Percentiles rank a stretch among this genome's conserved stretches.
phyloP scores from a whole-genome alignment of 2,888 invertebrate genomes.

The Antheraea yamamai region DNA sequence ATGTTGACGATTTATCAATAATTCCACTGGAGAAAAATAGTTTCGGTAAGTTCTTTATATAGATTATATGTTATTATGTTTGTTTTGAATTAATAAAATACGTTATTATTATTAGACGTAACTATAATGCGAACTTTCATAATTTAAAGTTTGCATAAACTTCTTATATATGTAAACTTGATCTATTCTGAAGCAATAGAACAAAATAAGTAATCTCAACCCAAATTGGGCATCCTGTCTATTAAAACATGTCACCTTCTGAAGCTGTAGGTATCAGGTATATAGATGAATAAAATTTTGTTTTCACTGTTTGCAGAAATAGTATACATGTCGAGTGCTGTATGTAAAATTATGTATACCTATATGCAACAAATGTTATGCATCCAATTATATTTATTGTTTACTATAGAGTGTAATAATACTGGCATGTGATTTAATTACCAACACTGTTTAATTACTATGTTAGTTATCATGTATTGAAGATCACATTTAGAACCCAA shows the following conservation, averaged over 20 bases:
- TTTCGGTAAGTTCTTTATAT: conserved; percentile 86
- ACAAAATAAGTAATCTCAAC: not conserved
- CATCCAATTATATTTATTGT: not conserved
- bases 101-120: not conserved
- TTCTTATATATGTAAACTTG: not conserved
- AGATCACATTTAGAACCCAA: too few species aligned
- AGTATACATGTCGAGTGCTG: not conserved
- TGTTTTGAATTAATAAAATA: not conserved
- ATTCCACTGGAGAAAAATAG: conserved; percentile 94
- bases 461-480: too few species aligned
- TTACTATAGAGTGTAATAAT: not conserved
- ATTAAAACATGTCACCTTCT: not conserved
- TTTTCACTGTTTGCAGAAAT: not conserved
- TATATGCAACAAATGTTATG: not conserved
- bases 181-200: not conserved
- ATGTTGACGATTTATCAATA: conserved; percentile 87
- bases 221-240: not conserved
- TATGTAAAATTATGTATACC: not conserved
- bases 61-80: not conserved
- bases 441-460: too few species aligned
- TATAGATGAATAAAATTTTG: not conserved
- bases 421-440: not conserved
- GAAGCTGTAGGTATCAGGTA: not conserved
- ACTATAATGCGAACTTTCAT: not conserved
- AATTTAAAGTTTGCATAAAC: not conserved